These are phyloP conservation scores for Meriones unguiculatus DNA, from an alignment of 2,113 vertebrate species.

Conservation along the genomic window DNA sequence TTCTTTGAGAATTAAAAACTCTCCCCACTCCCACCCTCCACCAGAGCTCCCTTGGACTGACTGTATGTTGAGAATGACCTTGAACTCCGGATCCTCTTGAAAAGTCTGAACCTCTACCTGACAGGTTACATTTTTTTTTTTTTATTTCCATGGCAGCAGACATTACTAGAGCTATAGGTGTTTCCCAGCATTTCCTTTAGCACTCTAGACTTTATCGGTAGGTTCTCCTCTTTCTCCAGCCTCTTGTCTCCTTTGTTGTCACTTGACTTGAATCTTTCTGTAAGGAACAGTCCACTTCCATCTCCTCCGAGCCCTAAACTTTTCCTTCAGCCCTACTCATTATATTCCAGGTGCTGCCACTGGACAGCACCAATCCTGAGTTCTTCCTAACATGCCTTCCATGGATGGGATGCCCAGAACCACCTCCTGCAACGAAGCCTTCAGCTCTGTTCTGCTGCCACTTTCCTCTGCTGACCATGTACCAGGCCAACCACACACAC, in stretches of 20 bases:
- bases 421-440: background rate
- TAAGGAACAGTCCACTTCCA: background rate
- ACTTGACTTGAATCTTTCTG: background rate
- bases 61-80: background rate
- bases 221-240: background rate
- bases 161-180: background rate
- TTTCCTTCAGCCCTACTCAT: background rate
- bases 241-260: background rate
- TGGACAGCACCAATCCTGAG: accelerated
- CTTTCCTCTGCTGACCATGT: background rate
- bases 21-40: too few species aligned
- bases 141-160: background rate
- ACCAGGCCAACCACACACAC: background rate
- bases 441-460: background rate
- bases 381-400: background rate
- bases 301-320: background rate
- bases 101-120: background rate
- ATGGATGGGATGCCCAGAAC: background rate
- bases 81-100: background rate
- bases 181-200: background rate
- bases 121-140: background rate
- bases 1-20: background rate
- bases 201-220: background rate
- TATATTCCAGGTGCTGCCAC: background rate
- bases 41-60: background rate